Evolutionary conservation across 2,113 vertebrate species (phyloP).

Genomic region (Rhinoptilus africanus): DNA sequence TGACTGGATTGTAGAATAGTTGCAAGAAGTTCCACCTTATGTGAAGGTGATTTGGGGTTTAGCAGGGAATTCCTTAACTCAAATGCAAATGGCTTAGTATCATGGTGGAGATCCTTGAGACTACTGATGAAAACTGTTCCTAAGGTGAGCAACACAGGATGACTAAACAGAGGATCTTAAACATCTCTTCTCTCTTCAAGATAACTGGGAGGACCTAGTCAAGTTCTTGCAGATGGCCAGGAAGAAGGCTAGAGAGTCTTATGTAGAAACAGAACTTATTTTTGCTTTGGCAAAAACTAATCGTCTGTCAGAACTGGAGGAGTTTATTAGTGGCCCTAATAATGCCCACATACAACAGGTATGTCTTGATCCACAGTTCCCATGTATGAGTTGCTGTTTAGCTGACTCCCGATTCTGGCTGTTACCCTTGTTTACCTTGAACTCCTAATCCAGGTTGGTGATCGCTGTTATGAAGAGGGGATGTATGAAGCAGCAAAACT

Average conservation of each 20-base stretch:
- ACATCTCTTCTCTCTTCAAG: conserved; percentile 62
- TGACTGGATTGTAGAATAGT: not conserved
- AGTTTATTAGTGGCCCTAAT: conserved; percentile 89
- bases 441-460: conserved; percentile 79
- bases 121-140: not conserved
- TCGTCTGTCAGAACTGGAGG: conserved; percentile 88
- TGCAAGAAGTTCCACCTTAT: not conserved
- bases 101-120: not conserved
- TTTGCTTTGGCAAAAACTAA: conserved; percentile 92
- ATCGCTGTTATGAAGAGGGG: conserved; percentile 86
- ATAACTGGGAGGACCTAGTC: conserved; percentile 92
- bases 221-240: conserved; percentile 94
- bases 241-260: conserved; percentile 87
- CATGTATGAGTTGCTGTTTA: not conserved
- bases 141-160: not conserved
- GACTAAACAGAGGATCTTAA: not conserved
- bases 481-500: conserved; percentile 91
- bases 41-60: not conserved
- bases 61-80: not conserved
- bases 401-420: not conserved
- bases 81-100: not conserved
- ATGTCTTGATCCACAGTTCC: not conserved
- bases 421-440: not conserved
- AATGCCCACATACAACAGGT: conserved; percentile 94
- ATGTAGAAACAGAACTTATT: conserved; percentile 90